Conservation (phyloP, 2,888 invertebrate species). For the Polydrusus cervinus region DNA sequence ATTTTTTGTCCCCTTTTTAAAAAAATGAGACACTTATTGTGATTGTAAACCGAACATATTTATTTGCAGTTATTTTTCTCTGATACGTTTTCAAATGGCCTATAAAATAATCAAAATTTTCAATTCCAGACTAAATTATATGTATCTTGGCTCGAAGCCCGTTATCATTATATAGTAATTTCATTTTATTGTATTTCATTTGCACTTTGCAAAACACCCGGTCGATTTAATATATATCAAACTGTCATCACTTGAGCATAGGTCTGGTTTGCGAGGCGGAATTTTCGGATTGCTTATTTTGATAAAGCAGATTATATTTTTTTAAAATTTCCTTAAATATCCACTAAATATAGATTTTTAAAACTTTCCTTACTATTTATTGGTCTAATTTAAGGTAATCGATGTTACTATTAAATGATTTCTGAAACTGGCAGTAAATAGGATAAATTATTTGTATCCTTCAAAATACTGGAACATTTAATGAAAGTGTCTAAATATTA, state of each 20-base stretch:
- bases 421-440: too few species aligned
- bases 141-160: conserved; percentile 35
- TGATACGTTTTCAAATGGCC: conserved; percentile 7
- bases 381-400: too few species aligned
- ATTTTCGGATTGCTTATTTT: conserved; percentile 6
- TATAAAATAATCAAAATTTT: conserved; percentile 6
- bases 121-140: conserved; percentile 27
- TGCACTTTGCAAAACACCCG: conserved; percentile 42
- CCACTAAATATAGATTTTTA: too few species aligned
- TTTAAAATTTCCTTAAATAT: too few species aligned
- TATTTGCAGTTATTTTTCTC: conserved; percentile 6
- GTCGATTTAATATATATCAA: conserved; percentile 12
- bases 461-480: too few species aligned
- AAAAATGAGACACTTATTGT: too few species aligned
- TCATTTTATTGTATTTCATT: conserved; percentile 35
- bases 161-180: conserved; percentile 31
- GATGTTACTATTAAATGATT: too few species aligned
- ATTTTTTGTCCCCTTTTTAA: too few species aligned
- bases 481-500: too few species aligned
- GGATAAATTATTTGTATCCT: too few species aligned
- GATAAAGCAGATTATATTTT: neutral
- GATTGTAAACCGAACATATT: neutral
- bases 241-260: conserved; percentile 32
- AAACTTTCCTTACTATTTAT: too few species aligned
- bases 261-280: conserved; percentile 34